phyloP scores from a whole-genome alignment of 2,888 invertebrate genomes.

The Schrankia costaestrigalis region DNA sequence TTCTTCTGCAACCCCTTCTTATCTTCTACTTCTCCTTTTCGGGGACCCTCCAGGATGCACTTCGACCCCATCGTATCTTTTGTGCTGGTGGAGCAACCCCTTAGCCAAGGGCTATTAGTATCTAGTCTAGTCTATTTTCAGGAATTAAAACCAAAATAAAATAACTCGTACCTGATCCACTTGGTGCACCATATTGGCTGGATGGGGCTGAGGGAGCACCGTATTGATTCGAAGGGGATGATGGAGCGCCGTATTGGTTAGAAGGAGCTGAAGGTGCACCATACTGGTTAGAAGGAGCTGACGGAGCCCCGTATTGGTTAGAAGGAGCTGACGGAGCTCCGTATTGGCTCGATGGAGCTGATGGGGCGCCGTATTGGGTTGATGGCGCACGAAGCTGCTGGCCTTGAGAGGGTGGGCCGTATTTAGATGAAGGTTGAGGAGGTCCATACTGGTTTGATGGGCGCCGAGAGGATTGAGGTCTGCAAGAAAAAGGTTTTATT shows the following conservation, averaged over 20 bases:
- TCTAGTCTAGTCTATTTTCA: too few species aligned
- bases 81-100: too few species aligned
- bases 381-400: constrained; percentile 4
- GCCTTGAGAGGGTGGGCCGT: constrained; percentile 20
- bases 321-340: constrained; percentile 10
- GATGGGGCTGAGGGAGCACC: too few species aligned
- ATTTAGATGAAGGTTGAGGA: constrained; percentile 17
- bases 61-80: too few species aligned
- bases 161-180: background rate
- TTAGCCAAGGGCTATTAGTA: too few species aligned
- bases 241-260: too few species aligned
- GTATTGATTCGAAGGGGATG: too few species aligned
- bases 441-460: constrained; percentile 39
- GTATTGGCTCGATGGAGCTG: constrained; percentile 22
- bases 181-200: too few species aligned
- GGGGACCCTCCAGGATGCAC: too few species aligned
- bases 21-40: too few species aligned
- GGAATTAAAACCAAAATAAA: background rate
- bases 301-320: constrained; percentile 18
- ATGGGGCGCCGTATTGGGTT: constrained; percentile 22
- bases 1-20: too few species aligned
- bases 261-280: too few species aligned
- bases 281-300: constrained; percentile 19
- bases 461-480: constrained; percentile 48
- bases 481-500: constrained; percentile 30